Conservation (phyloP, 2,113 vertebrate genomes). For the Pygoscelis antarcticus region DNA sequence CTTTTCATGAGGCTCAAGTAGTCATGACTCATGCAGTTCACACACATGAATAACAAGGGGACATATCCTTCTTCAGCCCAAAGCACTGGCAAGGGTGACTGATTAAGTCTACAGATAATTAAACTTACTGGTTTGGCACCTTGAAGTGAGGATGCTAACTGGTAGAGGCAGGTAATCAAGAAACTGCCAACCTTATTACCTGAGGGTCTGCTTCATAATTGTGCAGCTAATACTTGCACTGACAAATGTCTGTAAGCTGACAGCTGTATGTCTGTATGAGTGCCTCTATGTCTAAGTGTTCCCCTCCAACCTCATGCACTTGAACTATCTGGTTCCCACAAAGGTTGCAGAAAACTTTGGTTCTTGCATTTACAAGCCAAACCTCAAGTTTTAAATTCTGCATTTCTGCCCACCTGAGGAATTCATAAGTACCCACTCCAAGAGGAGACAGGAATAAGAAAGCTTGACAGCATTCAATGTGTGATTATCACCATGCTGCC, state of each 20-base stretch:
- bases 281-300: not conserved
- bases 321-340: not conserved
- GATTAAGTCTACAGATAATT: not conserved
- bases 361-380: not conserved
- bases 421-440: not conserved
- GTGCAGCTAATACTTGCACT: not conserved
- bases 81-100: not conserved
- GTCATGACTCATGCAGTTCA: not conserved
- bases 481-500: not conserved
- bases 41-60: not conserved
- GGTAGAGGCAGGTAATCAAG: not conserved
- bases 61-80: not conserved
- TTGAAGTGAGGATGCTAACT: not conserved
- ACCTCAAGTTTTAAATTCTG: not conserved
- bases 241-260: not conserved
- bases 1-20: not conserved
- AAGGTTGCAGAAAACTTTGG: not conserved
- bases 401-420: not conserved
- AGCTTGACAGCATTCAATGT: not conserved
- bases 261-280: not conserved
- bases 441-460: not conserved
- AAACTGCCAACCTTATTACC: not conserved
- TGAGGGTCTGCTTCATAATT: not conserved
- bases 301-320: not conserved
- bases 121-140: not conserved